Percentiles rank a stretch among this genome's conserved stretches.
phyloP scores from a whole-genome alignment of 2,888 invertebrate species.

The Drosophila koepferae region DNA sequence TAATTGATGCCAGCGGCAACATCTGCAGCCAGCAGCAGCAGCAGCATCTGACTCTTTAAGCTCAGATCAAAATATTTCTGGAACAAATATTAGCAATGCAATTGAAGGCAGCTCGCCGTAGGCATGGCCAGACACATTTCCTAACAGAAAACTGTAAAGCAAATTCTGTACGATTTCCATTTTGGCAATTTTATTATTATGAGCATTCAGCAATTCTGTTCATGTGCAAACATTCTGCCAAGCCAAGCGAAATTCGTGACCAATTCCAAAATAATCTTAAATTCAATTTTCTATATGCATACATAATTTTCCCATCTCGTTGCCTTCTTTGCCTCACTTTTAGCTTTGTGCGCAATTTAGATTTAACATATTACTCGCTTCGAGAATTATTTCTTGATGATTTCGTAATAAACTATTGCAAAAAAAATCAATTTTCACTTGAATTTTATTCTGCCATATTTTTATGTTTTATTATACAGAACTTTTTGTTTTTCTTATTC shows the following conservation, averaged over 20 bases:
- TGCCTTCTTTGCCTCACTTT: background rate
- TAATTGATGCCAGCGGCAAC: conserved; percentile 53
- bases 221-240: conserved; percentile 20
- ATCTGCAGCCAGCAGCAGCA: background rate
- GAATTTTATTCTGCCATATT: background rate
- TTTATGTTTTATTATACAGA: background rate
- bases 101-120: background rate
- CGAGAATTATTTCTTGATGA: background rate
- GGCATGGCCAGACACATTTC: background rate
- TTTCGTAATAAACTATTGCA: background rate
- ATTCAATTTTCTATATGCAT: conserved; percentile 7
- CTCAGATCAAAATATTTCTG: background rate
- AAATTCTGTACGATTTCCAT: conserved; percentile 10
- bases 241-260: conserved; percentile 22
- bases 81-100: background rate
- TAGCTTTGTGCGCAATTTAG: conserved; percentile 4
- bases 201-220: conserved; percentile 9
- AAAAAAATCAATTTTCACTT: background rate
- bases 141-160: background rate
- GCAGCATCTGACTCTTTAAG: background rate
- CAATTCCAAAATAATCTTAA: conserved; percentile 5
- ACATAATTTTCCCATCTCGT: background rate
- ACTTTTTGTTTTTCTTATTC: background rate
- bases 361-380: background rate
- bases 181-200: conserved; percentile 15